phyloP scores from a whole-genome alignment of 2,888 invertebrate genomes.

The Megalurothrips usitatus region DNA sequence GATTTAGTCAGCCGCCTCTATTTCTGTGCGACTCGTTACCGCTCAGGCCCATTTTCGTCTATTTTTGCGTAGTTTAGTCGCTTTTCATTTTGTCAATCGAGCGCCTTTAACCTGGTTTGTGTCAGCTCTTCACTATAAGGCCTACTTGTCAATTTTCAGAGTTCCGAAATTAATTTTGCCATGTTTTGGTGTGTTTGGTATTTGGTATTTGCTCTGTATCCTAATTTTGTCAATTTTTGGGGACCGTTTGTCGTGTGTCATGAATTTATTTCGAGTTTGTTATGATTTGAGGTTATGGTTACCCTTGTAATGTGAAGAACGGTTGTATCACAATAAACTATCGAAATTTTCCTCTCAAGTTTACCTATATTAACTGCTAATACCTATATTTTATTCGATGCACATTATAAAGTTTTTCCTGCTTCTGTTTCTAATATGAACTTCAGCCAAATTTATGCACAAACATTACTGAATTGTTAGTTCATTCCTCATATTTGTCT shows the following conservation, averaged over 20 bases:
- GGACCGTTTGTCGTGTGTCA: neutral
- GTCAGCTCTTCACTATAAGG: neutral
- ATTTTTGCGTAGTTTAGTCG: neutral
- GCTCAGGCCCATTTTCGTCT: neutral
- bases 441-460: too few species aligned
- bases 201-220: too few species aligned
- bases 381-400: too few species aligned
- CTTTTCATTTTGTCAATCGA: neutral
- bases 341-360: too few species aligned
- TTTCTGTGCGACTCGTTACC: neutral
- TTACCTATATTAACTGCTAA: too few species aligned
- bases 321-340: too few species aligned
- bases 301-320: neutral
- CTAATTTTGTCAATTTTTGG: neutral
- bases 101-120: neutral
- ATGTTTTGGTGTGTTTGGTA: neutral
- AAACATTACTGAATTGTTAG: too few species aligned
- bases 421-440: too few species aligned
- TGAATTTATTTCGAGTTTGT: neutral
- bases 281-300: slow-evolving; percentile 25
- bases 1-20: neutral
- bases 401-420: too few species aligned
- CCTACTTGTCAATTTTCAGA: neutral
- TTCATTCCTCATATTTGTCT: too few species aligned
- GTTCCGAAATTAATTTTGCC: neutral